A percentile compares a stretch with the other conserved stretches of the same genome.
These are phyloP conservation scores for Scartelaos histophorus DNA, from an alignment of 2,113 vertebrate species.

Conservation along the genomic window DNA sequence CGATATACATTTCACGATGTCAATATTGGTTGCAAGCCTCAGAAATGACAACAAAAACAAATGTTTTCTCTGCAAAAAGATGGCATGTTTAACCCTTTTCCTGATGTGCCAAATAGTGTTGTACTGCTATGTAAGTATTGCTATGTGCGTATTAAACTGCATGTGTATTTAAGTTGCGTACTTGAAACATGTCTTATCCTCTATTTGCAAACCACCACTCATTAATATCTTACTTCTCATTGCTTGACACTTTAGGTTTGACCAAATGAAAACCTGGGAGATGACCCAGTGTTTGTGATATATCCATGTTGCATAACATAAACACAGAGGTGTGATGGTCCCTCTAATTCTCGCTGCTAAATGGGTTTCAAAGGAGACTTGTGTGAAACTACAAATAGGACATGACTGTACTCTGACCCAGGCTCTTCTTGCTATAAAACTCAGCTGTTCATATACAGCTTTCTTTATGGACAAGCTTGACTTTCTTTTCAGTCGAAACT, in stretches of 20 bases:
- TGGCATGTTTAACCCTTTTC: no score
- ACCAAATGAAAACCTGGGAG: no score
- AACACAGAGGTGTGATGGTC: neutral
- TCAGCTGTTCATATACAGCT: conserved; percentile 19
- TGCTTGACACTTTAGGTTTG: neutral
- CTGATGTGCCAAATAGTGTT: no score
- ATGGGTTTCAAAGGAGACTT: neutral
- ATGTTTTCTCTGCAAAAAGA: no score
- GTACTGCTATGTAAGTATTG: no score
- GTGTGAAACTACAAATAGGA: conserved; percentile 14
- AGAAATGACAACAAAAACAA: no score
- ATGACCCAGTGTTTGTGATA: neutral
- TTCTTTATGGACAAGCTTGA: neutral
- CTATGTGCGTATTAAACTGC: no score
- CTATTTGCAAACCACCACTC: no score
- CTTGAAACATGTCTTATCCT: no score
- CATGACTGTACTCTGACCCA: conserved; percentile 1
- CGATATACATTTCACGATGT: no score
- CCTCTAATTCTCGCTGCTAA: neutral
- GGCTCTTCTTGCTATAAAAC: conserved; percentile 1
- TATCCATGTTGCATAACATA: neutral
- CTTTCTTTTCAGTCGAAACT: neutral
- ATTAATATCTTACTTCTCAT: neutral
- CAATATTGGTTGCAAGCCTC: no score
- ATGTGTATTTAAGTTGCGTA: no score